Conservation (phyloP, 2,888 invertebrate species). For the Aromia moschata region DNA sequence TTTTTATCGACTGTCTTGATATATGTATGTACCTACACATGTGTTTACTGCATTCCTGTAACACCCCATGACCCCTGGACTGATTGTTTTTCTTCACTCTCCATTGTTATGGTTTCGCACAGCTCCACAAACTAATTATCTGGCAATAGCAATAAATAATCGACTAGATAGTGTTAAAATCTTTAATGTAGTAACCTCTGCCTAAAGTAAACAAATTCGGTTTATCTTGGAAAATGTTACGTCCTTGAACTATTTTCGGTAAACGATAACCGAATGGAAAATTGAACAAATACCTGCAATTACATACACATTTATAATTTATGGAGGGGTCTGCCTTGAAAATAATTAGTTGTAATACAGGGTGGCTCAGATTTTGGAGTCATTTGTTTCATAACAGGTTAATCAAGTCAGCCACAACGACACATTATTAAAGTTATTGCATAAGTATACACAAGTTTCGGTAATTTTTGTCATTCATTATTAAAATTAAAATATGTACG, state of each 20-base stretch:
- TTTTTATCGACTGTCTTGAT: background rate
- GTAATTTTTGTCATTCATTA: too few relatives aligned
- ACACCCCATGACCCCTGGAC: background rate
- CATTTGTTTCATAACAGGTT: too few relatives aligned
- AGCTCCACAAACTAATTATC: background rate
- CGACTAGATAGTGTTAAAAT: conserved; percentile 17
- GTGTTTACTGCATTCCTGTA: conserved; percentile 1
- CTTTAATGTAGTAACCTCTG: conserved; percentile 20
- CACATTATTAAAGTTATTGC: too few relatives aligned
- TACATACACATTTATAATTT: conserved; percentile 2
- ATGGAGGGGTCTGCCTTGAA: background rate
- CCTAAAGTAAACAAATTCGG: conserved; percentile 14
- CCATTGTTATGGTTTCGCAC: background rate
- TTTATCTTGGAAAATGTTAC: conserved; percentile 13
- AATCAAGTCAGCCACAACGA: too few relatives aligned
- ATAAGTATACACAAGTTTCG: too few relatives aligned
- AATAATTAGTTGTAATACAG: background rate
- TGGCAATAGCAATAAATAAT: conserved; percentile 8
- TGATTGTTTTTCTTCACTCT: conserved; percentile 6
- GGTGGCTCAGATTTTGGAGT: too few relatives aligned
- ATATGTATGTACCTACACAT: too few relatives aligned
- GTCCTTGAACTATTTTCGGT: conserved; percentile 14
- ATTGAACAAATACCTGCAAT: conserved; percentile 2
- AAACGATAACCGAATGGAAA: background rate
- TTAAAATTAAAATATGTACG: too few relatives aligned